A percentile compares a stretch with the other conserved stretches of the same genome.
Evolutionary conservation across 1,140 invertebrate species (phyloP).

Genomic region (Globodera rostochiensis): DNA sequence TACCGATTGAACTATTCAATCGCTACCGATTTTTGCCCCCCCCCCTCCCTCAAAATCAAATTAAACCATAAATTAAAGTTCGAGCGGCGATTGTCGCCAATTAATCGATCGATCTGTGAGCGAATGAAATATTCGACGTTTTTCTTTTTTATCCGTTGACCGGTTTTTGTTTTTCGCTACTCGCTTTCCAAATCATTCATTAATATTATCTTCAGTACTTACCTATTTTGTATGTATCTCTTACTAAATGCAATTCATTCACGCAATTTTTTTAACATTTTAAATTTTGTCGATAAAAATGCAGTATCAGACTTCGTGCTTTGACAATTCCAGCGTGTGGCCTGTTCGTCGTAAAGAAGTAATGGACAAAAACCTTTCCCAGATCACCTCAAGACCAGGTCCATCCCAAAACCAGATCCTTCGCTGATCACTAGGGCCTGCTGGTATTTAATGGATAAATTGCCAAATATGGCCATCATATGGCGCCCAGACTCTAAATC

Average conservation of each 20-base stretch:
- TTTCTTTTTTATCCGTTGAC: neutral
- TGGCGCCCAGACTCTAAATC: too few species aligned
- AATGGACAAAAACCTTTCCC: neutral
- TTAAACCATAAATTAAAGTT: neutral
- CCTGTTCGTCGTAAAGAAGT: neutral
- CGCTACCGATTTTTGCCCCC: neutral
- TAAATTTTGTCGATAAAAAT: neutral
- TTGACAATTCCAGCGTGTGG: neutral
- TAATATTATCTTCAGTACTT: neutral
- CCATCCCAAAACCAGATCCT: too few species aligned
- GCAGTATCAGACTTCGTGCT: neutral
- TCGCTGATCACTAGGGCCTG: too few species aligned
- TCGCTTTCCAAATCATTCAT: neutral
- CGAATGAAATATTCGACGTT: neutral
- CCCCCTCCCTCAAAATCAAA: neutral
- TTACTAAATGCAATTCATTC: neutral
- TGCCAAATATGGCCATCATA: too few species aligned
- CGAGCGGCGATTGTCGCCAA: neutral
- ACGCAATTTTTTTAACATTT: neutral
- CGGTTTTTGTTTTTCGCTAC: neutral
- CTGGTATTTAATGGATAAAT: too few species aligned
- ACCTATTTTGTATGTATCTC: neutral
- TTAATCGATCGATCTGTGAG: neutral
- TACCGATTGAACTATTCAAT: too few species aligned
- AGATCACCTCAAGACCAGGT: neutral